Percentiles rank a stretch among this genome's conserved stretches.
Evolutionary conservation across 2,113 vertebrate species (phyloP).

Genomic region (Pseudolaguvia tuberculata): DNA sequence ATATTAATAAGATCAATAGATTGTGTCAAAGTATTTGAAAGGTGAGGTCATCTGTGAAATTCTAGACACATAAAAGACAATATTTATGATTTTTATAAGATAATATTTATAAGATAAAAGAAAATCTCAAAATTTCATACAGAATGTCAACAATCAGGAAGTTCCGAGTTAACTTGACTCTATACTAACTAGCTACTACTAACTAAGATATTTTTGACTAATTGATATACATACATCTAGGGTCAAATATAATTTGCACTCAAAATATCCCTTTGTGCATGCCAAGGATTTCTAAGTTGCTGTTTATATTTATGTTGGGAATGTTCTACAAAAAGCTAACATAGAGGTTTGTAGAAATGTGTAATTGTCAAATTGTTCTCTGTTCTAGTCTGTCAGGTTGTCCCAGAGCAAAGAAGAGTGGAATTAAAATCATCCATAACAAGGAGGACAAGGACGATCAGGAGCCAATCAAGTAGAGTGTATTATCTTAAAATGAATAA

Average conservation of each 20-base stretch:
- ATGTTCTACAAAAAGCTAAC: background rate
- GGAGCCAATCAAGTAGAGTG: constrained; percentile 93
- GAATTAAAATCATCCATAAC: constrained; percentile 97
- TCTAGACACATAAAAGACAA: no score
- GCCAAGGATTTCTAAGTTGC: background rate
- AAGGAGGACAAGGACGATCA: constrained; percentile 99
- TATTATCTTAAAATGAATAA: background rate
- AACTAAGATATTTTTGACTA: no score
- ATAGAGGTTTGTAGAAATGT: background rate
- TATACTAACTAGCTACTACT: no score
- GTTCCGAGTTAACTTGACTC: no score
- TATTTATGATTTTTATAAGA: no score
- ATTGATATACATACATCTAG: no score
- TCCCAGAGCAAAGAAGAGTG: constrained; percentile 94
- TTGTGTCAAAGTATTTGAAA: no score
- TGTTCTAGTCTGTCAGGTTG: constrained; percentile 91
- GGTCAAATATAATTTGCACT: background rate
- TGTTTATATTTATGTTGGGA: background rate
- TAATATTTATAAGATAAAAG: no score
- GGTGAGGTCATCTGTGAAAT: no score
- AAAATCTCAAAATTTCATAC: no score
- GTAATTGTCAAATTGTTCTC: background rate
- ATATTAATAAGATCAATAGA: no score
- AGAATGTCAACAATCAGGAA: no score
- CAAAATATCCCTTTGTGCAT: background rate